Evolutionary conservation across 2,797 vertebrate species (phyloP), one percentile per base, ranked within the genome.

Genomic region (Leptatherina wallacei): DNA sequence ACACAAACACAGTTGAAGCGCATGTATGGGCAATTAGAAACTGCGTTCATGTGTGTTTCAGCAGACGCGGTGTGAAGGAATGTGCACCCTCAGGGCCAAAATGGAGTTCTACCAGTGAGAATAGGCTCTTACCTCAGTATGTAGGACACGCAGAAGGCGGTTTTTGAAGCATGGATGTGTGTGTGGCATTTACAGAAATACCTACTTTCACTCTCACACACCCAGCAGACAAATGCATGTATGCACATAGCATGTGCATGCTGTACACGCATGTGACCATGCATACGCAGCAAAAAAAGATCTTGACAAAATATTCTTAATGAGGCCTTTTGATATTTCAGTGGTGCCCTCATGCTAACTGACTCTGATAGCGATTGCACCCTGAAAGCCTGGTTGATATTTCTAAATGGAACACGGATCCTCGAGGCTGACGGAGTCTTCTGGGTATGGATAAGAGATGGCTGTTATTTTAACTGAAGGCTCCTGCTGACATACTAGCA

Each of bases 11-110:
- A 42, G 32, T 51, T 63, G n/a, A 11, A 6, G 47, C 58, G 29
- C 24, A 61, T 8, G 22, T 63, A 11, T 1, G 67, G 74, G 71
- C 81, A 69, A 82, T 84, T 65, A 77, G 67, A 80, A 69, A 59
- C 29, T 54, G 61, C 58, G 69, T 36, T 61, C 38, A 47, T 63
- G 63, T 66, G 69, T 56, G 70, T 57, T 62, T 63, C 20, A 0
- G 64, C 63, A 73, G 44, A 62, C 1, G 1, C 42, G 65, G 78
- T 55, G 52, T 74, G 80, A 72, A 89, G 77, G 83, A 91, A 92
- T 89, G 72, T 63, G 35, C 51, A 66, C 38, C 91, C 84, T 35
- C 63, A 52, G 86, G 24, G 89, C 73, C 20, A 84, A 63, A 88
- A 66, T 64, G 44, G 57, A 77, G 71, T 61, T 77, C 75, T 60